Evolutionary conservation across 1,140 invertebrate species (phyloP).

Genomic region (Tribolium madens): DNA sequence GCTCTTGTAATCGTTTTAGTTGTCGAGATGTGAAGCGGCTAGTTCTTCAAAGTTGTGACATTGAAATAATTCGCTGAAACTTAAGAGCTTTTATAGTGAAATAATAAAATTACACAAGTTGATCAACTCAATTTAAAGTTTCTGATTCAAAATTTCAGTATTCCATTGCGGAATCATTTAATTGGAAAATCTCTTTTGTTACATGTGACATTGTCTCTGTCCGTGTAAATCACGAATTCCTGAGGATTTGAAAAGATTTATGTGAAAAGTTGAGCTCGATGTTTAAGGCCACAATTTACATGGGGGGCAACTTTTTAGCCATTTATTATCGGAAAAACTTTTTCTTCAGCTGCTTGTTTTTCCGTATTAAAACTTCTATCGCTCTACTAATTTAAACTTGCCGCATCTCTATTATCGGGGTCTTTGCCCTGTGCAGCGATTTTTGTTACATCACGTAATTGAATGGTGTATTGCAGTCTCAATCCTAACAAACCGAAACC

Average conservation of each 20-base stretch:
- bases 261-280: conserved; percentile 42
- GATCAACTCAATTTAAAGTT: conserved; percentile 45
- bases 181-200: conserved; percentile 46
- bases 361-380: conserved; percentile 35
- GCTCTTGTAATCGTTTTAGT: conserved; percentile 19
- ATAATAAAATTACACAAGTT: conserved; percentile 44
- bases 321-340: conserved; percentile 31
- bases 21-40: background rate
- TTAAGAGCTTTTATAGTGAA: conserved; percentile 31
- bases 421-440: background rate
- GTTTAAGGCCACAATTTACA: conserved; percentile 41
- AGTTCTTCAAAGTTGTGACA: conserved; percentile 18
- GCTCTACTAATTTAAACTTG: conserved; percentile 19
- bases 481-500: background rate
- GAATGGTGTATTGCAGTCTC: background rate
- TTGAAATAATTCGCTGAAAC: conserved; percentile 23
- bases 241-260: conserved; percentile 42
- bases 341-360: conserved; percentile 27
- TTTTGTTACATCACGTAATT: background rate
- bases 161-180: conserved; percentile 38
- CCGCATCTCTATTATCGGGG: background rate
- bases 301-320: conserved; percentile 34
- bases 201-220: conserved; percentile 43
- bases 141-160: conserved; percentile 38
- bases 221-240: conserved; percentile 34